Evolutionary conservation across 2,797 vertebrate species (phyloP).

Genomic region (Babyrousa celebensis): DNA sequence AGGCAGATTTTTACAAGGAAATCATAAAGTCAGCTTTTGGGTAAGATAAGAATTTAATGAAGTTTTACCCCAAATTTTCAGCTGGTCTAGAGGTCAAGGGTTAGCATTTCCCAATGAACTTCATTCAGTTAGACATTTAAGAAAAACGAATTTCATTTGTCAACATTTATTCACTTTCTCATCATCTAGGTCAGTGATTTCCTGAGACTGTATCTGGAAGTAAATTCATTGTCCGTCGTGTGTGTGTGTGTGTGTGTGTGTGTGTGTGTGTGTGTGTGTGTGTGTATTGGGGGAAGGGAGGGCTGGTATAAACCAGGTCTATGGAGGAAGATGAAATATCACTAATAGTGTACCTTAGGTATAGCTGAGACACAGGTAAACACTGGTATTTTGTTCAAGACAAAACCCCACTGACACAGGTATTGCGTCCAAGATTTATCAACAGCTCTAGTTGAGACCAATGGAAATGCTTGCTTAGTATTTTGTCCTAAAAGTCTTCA

Average conservation of each 20-base stretch:
- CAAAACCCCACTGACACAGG: background rate
- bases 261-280: background rate
- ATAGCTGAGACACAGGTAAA: background rate
- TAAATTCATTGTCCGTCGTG: background rate
- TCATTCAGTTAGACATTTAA: constrained; percentile 12
- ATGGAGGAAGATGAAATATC: background rate
- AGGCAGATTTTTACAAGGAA: constrained; percentile 1
- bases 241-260: background rate
- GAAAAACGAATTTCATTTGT: background rate
- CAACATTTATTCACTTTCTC: background rate
- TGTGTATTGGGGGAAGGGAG: background rate
- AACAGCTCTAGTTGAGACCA: background rate
- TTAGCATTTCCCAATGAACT: constrained; percentile 33
- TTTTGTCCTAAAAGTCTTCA: background rate
- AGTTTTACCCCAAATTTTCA: constrained; percentile 64
- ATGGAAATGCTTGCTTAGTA: background rate
- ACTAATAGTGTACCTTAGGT: background rate
- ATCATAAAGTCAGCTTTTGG: constrained; percentile 1
- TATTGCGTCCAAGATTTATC: background rate
- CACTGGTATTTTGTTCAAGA: background rate
- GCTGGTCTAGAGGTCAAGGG: background rate
- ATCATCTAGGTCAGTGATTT: background rate
- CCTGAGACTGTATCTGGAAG: background rate
- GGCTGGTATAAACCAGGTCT: background rate
- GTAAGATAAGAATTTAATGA: constrained; percentile 28